Base-by-base conservation (phyloP, 2,113 vertebrate species). In the Dipodomys stephensi region DNA sequence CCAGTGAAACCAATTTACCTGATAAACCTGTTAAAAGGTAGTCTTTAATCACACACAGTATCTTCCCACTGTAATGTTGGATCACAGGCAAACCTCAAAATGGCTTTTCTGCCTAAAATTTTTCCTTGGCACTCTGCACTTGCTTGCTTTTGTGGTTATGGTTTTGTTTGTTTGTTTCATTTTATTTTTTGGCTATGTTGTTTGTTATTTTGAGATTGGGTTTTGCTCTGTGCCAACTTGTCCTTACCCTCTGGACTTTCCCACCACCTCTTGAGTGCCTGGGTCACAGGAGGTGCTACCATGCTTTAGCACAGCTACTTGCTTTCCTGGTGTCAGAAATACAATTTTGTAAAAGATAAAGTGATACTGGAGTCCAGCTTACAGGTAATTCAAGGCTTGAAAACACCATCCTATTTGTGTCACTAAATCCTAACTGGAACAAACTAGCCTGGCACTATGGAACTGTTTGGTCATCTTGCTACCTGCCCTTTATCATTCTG, bases 341-440 rank as follows among this genome's bases (percentile, higher is more conserved):
- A 83, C 60, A 74, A 39, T 27, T 28, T 96, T 69, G 88, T 28
- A 85, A 87, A 80, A 69, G 68, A 27, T 87, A 68, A 71, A 67
- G 16, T 64, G 35, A 68, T 92, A 49, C 20, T 82, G 0, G 71
- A 27, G 69, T 6, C 77, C 62, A 88, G 87, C 57, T 9, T 72
- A 4, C 44, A 80, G 65, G 16, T 82, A 74, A 82, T 20, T 79
- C 79, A 92, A 35, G 23, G 7, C 39, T 86, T 92, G 4, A 35
- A 87, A 76, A 77, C 64, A 77, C 12, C 30, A 16, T 86, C 46
- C n/a, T n/a, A 72, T 89, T 77, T 60, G n/a, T 67, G 64, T 69
- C 67, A 71, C 57, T 89, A 77, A 85, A 72, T 49, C 4, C 77
- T n/a, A 30, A 27, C 15, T 79, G 76, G 77, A 49, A 74, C 81